phyloP scores from a whole-genome alignment of 2,113 vertebrate genomes.

The Poicephalus meyeri region DNA sequence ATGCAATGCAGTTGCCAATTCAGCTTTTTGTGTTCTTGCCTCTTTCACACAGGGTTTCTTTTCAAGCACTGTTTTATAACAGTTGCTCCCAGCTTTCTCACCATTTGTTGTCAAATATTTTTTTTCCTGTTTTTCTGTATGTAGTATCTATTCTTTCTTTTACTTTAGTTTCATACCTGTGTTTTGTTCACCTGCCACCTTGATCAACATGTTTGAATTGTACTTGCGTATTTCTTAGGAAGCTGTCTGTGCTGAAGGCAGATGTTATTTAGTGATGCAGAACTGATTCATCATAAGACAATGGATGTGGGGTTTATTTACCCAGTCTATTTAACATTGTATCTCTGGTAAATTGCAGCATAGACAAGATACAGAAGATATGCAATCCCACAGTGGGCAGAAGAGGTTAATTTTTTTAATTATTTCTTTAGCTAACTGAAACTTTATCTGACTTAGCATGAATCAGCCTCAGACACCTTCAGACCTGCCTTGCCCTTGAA shows the following conservation, averaged over 20 bases:
- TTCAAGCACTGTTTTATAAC: neutral
- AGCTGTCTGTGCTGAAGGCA: fast-evolving
- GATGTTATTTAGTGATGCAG: neutral
- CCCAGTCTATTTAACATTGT: neutral
- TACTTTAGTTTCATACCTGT: neutral
- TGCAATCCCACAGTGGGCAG: neutral
- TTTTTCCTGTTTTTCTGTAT: neutral
- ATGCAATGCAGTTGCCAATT: neutral
- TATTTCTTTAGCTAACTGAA: neutral
- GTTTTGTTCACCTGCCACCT: neutral
- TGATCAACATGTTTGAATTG: neutral
- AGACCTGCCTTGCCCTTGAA: neutral
- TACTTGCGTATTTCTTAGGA: neutral
- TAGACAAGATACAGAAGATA: neutral
- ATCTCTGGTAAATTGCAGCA: neutral
- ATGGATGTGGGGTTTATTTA: neutral
- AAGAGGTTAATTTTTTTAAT: neutral
- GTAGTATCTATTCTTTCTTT: neutral
- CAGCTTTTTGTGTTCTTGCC: neutral
- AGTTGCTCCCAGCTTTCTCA: neutral
- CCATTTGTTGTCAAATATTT: neutral
- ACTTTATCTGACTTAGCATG: neutral
- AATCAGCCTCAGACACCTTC: neutral
- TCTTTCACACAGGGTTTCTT: neutral
- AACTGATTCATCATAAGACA: neutral